phyloP scores from a whole-genome alignment of 2,888 invertebrate genomes.

The Abrostola tripartita region DNA sequence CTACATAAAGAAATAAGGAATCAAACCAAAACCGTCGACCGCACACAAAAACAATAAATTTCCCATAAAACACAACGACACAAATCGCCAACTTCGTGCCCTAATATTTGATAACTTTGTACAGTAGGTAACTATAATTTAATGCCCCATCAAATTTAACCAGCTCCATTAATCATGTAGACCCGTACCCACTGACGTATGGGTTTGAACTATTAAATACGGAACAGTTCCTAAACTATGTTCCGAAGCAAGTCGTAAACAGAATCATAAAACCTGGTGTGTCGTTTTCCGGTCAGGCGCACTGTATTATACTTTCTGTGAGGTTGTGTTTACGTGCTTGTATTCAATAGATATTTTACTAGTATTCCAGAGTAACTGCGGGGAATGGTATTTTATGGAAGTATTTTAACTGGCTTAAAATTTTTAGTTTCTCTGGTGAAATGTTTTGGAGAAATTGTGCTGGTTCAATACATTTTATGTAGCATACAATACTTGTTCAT shows the following conservation, averaged over 20 bases:
- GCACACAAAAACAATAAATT: too few relatives aligned
- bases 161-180: neutral
- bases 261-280: conserved; percentile 5
- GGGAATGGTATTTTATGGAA: too few relatives aligned
- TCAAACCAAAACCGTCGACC: too few relatives aligned
- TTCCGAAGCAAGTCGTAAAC: neutral
- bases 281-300: conserved; percentile 23
- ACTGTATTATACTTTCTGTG: neutral
- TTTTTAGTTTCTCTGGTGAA: too few relatives aligned
- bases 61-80: too few relatives aligned
- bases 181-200: conserved; percentile 1
- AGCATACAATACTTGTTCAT: too few relatives aligned
- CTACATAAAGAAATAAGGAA: too few relatives aligned
- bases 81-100: too few relatives aligned
- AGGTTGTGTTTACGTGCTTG: neutral
- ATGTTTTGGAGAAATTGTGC: too few relatives aligned
- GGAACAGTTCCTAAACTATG: neutral
- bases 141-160: neutral
- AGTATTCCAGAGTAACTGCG: neutral
- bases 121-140: neutral
- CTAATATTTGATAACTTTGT: neutral
- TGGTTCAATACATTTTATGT: too few relatives aligned
- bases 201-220: conserved; percentile 4
- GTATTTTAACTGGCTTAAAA: too few relatives aligned
- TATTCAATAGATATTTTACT: neutral